Evolutionary conservation across 1,140 invertebrate species (phyloP), one percentile per base, ranked within the genome.

Genomic region (Lepidotrigona ventralis): DNA sequence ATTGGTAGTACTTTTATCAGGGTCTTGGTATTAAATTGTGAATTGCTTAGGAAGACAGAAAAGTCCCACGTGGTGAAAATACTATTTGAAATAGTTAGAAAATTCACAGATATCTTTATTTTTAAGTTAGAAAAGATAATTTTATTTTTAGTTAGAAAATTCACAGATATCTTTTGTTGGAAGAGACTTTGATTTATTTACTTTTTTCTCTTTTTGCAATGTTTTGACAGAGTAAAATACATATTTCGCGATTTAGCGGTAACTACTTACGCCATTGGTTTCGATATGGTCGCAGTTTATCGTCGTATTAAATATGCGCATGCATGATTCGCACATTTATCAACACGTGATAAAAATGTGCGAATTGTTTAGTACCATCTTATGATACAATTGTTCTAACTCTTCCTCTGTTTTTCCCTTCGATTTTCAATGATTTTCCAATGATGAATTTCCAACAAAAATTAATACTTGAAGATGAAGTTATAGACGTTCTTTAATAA

Each of bases 281-380:
- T 33, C 19, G 26, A 56, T 76, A 46, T 76, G 66, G 1, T 21
- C 12, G 12, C 12, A n/a, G 23, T 81, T 33, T 53, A 60, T 74
- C 39, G 12, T 58, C 33, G 23, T 46, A 23, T 75, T 53, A 17
- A 21, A 29, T 46, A 46, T 33, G 33, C 19, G 66, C 60, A 53
- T 72, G 15, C 23, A 26, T 70, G 54, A 76, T 82, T n/a, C n/a
- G 74, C 74, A 82, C 64, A 78, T 77, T 82, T 70, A 82, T 82
- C 64, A 70, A 39, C 73, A 77, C 54, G 63, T 69, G 64, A 70
- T 77, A 82, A 68, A n/a, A 9, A 8, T 54, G 51, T 69, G 53
- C 54, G 39, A 82, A 60, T 77, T 70, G 29, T 56, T 70, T 69
- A 51, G 69, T 53, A 69, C 33, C 2, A 29, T 75, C 53, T 56